Base-by-base conservation (phyloP, 2,113 vertebrate genomes). In the Saguinus imperator region DNA sequence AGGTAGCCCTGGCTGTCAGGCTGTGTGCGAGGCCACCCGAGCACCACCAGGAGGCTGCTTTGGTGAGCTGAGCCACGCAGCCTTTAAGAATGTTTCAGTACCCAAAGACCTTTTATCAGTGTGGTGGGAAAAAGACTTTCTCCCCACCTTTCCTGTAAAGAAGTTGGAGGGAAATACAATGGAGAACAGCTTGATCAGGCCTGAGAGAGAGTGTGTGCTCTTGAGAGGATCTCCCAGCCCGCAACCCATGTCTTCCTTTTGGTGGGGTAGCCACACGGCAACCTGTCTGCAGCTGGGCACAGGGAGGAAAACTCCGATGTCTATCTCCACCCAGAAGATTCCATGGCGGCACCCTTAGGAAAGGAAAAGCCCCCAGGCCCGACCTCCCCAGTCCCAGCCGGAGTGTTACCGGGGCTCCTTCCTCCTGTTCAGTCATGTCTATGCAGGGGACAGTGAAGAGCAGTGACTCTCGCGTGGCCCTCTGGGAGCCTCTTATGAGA, bases 331-430 rank as follows among this genome's bases (percentile, higher is more conserved):
- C 23, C 48, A 25, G 13, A 52, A 76, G 64, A 58, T 45, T 23
- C 14, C 89, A 88, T 77, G 55, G 79, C n/a, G 84, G 48, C 48
- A 85, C n/a, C 3, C 8, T 27, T 0, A 79, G 50, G 10, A 96
- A 89, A 57, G 37, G 55, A 13, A 57, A 48, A 84, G 4, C 37
- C 52, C 52, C 90, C 66, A n/a, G 66, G 1, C 52, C 11, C 72
- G 0, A 3, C 29, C 68, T n/a, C 72, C 89, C 90, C 66, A 32
- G 57, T 1, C 52, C 11, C 61, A 0, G 5, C 29, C 5, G 27
- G 14, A 61, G 29, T 64, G 8, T 48, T 3, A 17, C 35, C 10
- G 6, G 8, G 2, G 0, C 5, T 8, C 37, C 66, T 9, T 18
- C 37, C 20, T 55, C 66, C 84, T 35, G 25, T 70, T 50, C 11